phyloP scores from a whole-genome alignment of 1,140 invertebrate species.

The Armadillidium nasatum region DNA sequence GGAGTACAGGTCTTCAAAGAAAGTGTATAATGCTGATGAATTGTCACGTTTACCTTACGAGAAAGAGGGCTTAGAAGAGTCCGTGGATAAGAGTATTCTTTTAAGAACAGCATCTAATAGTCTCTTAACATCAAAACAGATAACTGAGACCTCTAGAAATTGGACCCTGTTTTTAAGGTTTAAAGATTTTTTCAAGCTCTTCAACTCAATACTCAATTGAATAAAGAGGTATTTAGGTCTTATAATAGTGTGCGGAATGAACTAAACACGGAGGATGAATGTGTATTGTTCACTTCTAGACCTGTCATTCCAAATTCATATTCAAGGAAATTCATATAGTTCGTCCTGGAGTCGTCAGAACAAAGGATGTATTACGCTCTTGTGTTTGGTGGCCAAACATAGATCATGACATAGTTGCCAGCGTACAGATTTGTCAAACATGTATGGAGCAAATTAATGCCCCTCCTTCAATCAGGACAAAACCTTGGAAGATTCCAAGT shows the following conservation, averaged over 20 bases:
- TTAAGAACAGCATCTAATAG: too few species aligned
- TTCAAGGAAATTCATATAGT: background rate
- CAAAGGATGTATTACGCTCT: conserved; percentile 47
- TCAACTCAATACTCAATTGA: too few species aligned
- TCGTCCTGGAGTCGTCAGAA: conserved; percentile 45
- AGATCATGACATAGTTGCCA: conserved; percentile 47
- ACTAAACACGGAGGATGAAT: conserved; percentile 16
- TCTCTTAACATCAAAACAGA: too few species aligned
- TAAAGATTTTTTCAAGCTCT: too few species aligned
- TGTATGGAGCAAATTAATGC: background rate
- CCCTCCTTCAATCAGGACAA: conserved; percentile 33
- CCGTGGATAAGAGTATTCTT: too few species aligned
- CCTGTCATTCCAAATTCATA: conserved; percentile 33
- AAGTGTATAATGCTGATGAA: background rate
- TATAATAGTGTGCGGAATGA: background rate
- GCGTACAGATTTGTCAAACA: conserved; percentile 3
- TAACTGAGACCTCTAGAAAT: too few species aligned
- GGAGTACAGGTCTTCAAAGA: conserved; percentile 20
- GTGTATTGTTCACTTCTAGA: conserved; percentile 10
- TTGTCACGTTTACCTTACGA: conserved; percentile 14
- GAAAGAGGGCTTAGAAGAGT: too few species aligned
- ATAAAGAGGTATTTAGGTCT: background rate
- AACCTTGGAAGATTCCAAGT: conserved; percentile 30
- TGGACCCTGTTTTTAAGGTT: too few species aligned
- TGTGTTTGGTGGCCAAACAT: conserved; percentile 48